Base-by-base conservation (phyloP, 2,113 vertebrate genomes). In the Sebastes fasciatus region DNA sequence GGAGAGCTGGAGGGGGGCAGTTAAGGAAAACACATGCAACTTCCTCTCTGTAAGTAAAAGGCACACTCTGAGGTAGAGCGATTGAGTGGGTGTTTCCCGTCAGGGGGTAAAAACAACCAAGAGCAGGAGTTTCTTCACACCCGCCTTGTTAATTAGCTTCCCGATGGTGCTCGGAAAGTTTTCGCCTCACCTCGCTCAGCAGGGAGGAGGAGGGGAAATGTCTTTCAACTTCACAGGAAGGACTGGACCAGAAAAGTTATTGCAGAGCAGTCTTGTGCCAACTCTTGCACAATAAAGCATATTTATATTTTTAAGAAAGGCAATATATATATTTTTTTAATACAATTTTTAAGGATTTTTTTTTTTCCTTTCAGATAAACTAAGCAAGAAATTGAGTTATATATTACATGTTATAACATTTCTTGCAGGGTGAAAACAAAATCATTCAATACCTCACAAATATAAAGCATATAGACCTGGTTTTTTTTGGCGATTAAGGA, bases 41-140 rank as follows among this genome's bases (percentile, higher is more conserved):
- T 90, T 93, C 90, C 90, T 93, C 70, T 23, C 87, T 81, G 80
- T 91, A 80, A 91, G 89, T 88, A 80, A 88, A 79, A 92, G 83
- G 58, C 85, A 77, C 73, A 64, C 80, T 85, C 40, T 84, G 83
- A 13, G 54, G 51, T 62, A 62, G 62, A 85, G 61, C 60, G 9
- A 90, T 16, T 79, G 83, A 74, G 74, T 79, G 80, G 82, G 87
- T 87, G 85, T 92, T 86, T 88, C 90, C 77, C 90, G 26, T 85
- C 83, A 23, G 92, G 93, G 87, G 91, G 93, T 90, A 90, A 92
- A 91, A 92, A 94, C 86, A 94, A 93, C 91, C 49, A 10, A 79
- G 85, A 78, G 84, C 80, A 73, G 0, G 88, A 85, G 82, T 91
- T 88, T 80, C 78, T 93, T 90, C 80, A 82, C 90, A 91, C 83